Conservation (phyloP, 2,113 vertebrate genomes). For the Rattus norvegicus region DNA sequence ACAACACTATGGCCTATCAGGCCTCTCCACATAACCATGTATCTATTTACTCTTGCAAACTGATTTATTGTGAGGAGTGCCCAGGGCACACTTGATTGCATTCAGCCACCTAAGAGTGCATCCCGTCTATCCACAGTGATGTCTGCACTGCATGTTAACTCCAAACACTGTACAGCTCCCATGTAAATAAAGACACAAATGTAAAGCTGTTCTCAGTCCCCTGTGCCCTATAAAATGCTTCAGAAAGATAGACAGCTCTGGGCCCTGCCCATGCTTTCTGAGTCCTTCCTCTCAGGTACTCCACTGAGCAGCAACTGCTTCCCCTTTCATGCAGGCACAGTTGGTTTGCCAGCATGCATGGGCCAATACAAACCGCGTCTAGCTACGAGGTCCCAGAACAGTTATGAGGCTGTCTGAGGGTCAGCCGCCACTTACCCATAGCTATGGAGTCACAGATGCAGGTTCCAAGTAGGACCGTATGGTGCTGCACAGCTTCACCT, state of each 20-base stretch:
- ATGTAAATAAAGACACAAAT: neutral
- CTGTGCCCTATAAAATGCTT: rapidly evolving
- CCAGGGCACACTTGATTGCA: rapidly evolving
- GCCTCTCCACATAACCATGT: neutral
- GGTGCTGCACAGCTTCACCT: neutral
- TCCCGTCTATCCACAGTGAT: neutral
- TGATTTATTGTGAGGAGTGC: neutral
- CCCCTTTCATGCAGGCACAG: neutral
- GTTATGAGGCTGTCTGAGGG: neutral
- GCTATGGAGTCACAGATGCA: neutral
- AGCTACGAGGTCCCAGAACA: neutral
- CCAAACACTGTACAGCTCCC: neutral
- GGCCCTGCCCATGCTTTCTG: neutral
- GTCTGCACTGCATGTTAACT: neutral
- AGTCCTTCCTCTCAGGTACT: too few relatives aligned
- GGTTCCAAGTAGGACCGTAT: neutral
- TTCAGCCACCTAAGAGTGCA: neutral
- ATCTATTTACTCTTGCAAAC: neutral
- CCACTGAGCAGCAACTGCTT: rapidly evolving
- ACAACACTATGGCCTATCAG: too few relatives aligned
- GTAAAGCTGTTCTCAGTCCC: neutral
- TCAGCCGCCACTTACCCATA: neutral
- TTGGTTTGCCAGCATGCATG: too few relatives aligned
- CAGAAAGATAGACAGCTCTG: neutral
- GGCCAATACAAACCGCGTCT: neutral